phyloP scores from a whole-genome alignment of 2,113 vertebrate genomes.

The Hepsetus odoe region DNA sequence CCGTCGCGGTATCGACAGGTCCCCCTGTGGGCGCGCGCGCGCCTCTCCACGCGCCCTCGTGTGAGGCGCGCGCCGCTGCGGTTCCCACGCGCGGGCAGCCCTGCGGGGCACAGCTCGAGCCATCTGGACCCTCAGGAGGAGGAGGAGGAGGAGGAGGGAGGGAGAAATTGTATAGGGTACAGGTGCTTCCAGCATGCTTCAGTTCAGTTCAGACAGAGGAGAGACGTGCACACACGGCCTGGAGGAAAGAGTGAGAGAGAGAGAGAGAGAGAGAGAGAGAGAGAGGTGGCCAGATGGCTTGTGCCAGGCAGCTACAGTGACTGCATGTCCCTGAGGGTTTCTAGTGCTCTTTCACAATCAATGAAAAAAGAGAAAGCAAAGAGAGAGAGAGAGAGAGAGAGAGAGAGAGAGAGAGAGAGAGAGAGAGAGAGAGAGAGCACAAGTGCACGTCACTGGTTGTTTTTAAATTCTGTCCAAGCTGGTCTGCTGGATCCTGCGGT shows the following conservation, averaged over 20 bases:
- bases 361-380: slow-evolving; percentile 93
- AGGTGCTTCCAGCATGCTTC: slow-evolving; percentile 78
- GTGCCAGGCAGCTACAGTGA: slow-evolving; percentile 78
- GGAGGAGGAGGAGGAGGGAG: slow-evolving; percentile 43
- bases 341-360: slow-evolving; percentile 90
- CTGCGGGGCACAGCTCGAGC: slow-evolving; percentile 67
- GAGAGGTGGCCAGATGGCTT: slow-evolving; percentile 98
- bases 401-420: slow-evolving; percentile 70
- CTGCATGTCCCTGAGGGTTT: slow-evolving; percentile 82
- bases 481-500: background rate
- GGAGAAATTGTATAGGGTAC: slow-evolving; percentile 73
- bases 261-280: slow-evolving; percentile 62
- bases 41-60: slow-evolving; percentile 66
- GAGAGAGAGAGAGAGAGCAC: background rate
- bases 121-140: slow-evolving; percentile 73
- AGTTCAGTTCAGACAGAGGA: slow-evolving; percentile 66
- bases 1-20: slow-evolving; percentile 32
- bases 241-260: slow-evolving; percentile 20
- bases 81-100: slow-evolving; percentile 75
- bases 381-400: slow-evolving; percentile 75
- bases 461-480: too few relatives aligned
- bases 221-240: slow-evolving; percentile 39
- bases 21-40: slow-evolving; percentile 48
- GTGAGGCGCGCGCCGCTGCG: slow-evolving; percentile 77
- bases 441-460: background rate